These are phyloP conservation scores for Petrophora chlorosata DNA, from an alignment of 2,888 invertebrate genomes.

Conservation along the genomic window DNA sequence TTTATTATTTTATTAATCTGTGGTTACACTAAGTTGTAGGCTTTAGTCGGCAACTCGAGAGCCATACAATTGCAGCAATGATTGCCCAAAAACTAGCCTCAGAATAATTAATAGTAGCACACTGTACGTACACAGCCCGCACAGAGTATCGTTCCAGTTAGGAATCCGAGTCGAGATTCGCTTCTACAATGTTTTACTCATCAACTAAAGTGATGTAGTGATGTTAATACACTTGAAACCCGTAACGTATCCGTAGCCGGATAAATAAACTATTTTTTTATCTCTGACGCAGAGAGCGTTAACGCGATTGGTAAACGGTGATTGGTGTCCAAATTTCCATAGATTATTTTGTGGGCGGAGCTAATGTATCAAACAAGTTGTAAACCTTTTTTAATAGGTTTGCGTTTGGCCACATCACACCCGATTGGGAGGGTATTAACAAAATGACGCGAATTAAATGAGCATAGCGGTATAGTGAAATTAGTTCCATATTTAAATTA, in stretches of 20 bases:
- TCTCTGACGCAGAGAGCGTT: slow-evolving; percentile 17
- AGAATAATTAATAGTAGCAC: too few relatives aligned
- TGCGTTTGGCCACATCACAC: not conserved
- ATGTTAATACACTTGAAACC: slow-evolving; percentile 2
- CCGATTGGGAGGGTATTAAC: not conserved
- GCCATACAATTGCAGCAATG: too few relatives aligned
- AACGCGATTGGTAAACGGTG: slow-evolving; percentile 12
- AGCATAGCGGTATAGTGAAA: not conserved
- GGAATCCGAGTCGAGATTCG: too few relatives aligned
- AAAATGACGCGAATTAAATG: not conserved
- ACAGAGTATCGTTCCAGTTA: too few relatives aligned
- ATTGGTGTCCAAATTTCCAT: slow-evolving; percentile 33
- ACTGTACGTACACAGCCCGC: too few relatives aligned
- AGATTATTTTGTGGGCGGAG: slow-evolving; percentile 34
- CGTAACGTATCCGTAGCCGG: not conserved
- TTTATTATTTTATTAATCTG: too few relatives aligned
- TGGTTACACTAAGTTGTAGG: too few relatives aligned
- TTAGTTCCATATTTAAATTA: too few relatives aligned
- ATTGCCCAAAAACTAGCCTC: too few relatives aligned
- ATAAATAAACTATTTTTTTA: slow-evolving; percentile 16
- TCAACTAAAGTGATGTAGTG: slow-evolving; percentile 2
- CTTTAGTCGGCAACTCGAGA: too few relatives aligned
- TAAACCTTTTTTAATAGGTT: slow-evolving; percentile 16
- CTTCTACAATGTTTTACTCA: too few relatives aligned
- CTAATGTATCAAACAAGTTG: slow-evolving; percentile 19